These are phyloP conservation scores for Branchinecta lindahli DNA, from an alignment of 1,140 invertebrate species.

Conservation along the genomic window DNA sequence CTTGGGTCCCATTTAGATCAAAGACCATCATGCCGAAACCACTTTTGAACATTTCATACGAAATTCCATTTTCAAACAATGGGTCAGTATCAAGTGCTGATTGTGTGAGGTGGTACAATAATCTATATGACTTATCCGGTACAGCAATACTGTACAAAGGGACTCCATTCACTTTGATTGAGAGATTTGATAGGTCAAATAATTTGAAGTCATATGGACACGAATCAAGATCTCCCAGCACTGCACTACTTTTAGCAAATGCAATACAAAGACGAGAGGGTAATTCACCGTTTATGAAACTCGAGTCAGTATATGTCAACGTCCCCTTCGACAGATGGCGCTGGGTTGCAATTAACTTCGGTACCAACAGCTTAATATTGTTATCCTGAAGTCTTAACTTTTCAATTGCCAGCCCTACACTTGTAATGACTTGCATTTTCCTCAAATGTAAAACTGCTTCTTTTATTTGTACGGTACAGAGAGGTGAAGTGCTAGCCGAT, in stretches of 20 bases:
- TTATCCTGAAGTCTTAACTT: background rate
- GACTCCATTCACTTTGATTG: background rate
- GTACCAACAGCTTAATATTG: constrained; percentile 1
- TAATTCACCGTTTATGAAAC: background rate
- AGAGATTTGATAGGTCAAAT: background rate
- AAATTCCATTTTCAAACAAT: background rate
- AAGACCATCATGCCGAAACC: background rate
- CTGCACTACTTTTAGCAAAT: background rate
- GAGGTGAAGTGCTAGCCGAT: too few relatives aligned
- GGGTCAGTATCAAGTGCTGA: background rate
- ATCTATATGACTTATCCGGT: background rate
- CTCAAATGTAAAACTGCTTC: too few relatives aligned
- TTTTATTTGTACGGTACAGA: too few relatives aligned
- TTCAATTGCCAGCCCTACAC: background rate
- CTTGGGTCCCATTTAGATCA: background rate
- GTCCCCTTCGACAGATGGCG: background rate
- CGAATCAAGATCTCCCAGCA: background rate
- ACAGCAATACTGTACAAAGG: background rate
- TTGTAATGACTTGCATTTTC: background rate
- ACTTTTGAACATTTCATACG: background rate
- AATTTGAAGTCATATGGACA: background rate
- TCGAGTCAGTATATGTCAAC: background rate
- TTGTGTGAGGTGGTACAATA: background rate
- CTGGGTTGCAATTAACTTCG: background rate
- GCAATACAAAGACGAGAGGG: background rate